Conservation (phyloP, 2,113 vertebrate genomes). For the Pachycephala philippinensis region DNA sequence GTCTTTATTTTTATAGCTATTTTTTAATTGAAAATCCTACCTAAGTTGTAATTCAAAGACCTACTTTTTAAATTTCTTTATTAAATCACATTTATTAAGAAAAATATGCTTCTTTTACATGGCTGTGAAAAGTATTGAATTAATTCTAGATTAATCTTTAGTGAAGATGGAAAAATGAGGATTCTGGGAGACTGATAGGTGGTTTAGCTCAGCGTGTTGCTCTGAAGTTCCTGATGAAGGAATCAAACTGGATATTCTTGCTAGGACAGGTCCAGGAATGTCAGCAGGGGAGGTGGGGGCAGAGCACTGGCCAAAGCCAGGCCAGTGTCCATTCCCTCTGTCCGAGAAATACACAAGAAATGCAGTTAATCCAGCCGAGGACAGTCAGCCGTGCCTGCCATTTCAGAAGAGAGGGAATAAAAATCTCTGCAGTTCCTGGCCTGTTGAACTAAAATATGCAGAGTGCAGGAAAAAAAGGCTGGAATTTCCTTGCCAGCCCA, state of each 20-base stretch:
- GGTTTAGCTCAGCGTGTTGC: not conserved
- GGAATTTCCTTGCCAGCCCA: not conserved
- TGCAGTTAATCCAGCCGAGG: not conserved
- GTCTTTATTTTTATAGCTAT: not conserved
- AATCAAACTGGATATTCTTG: not conserved
- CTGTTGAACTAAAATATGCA: not conserved
- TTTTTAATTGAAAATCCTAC: not conserved
- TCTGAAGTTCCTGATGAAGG: not conserved
- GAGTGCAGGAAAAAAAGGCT: not conserved
- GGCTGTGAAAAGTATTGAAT: not conserved
- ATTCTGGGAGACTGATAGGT: not conserved
- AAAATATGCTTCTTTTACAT: not conserved
- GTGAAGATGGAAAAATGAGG: not conserved
- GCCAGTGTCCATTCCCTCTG: not conserved
- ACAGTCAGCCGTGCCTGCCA: not conserved
- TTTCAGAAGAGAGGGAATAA: not conserved
- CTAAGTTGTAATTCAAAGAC: not conserved
- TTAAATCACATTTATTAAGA: not conserved
- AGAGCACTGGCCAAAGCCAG: not conserved
- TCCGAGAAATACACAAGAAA: not conserved
- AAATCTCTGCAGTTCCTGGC: not conserved
- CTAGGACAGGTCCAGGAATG: not conserved
- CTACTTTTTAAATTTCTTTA: not conserved
- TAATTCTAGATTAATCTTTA: not conserved
- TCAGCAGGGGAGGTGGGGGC: not conserved